Evolutionary conservation across 2,797 vertebrate genomes (phyloP), one percentile per base, ranked within the genome.

Genomic region (Spinus pinus): DNA sequence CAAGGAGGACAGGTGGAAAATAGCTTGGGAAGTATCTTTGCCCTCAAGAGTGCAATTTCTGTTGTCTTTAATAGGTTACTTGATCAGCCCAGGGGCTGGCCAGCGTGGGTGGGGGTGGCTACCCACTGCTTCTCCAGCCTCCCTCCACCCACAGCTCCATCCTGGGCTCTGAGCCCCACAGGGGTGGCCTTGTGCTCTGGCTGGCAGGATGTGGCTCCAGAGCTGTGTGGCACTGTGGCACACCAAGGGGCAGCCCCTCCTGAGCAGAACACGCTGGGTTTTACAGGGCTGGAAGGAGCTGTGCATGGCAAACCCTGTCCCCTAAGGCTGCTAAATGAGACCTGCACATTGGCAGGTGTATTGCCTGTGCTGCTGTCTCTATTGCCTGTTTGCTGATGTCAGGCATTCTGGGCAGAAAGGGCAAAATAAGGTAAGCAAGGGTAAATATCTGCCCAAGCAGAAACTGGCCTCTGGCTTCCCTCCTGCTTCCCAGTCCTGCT

Each of bases 131-230:
- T 20, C 28, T 22, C 42, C 44, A 31, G 53, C 15, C 7, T 2
- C 44, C 24, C 8, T 41, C 12, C 2, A 0, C 8, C 35, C 2
- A 1, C 7, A 4, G 30, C 30, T 61, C 1, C 0, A 12, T 51
- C 33, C 58, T 27, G 72, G 50, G 37, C 58, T 88, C 50, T 57
- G 37, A 16, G 9, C 21, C 50, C 16, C 10, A 0, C 3, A 1
- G 24, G 19, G 6, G 20, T 8, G 0, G 2, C 58, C 46, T 10
- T 3, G 1, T 51, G 61, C 61, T 30, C 27, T 42, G 49, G 30
- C 28, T 54, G 24, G 15, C 41, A 13, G 54, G 39, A 33, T 7
- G 2, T 0, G 4, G 41, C 2, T 35, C 39, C 50, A 0, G 2
- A 14, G 72, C 72, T 64, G 28, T 24, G 46, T 4, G 5, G 20